These are phyloP conservation scores for Abrostola triplasia DNA, from an alignment of 2,888 invertebrate genomes.

Conservation along the genomic window DNA sequence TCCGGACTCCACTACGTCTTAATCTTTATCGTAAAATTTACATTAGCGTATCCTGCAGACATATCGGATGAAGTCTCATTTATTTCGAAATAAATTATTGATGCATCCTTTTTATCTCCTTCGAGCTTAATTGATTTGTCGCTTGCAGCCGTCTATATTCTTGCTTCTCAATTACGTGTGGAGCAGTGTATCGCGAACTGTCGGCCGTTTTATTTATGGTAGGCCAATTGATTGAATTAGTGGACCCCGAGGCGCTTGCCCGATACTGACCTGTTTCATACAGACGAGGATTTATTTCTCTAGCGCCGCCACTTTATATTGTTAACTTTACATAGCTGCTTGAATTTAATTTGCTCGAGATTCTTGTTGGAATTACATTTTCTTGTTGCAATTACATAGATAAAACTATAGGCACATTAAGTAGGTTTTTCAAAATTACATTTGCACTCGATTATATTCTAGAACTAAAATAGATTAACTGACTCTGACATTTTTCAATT, in stretches of 20 bases:
- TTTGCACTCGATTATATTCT: too few species aligned
- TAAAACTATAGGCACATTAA: not conserved
- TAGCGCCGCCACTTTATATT: conserved; percentile 69
- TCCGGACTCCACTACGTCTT: conserved; percentile 44
- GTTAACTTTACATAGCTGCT: conserved; percentile 60
- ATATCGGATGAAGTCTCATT: conserved; percentile 62
- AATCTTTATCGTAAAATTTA: conserved; percentile 63
- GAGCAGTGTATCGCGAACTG: conserved; percentile 79
- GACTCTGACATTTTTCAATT: too few species aligned
- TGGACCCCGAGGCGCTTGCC: conserved; percentile 81
- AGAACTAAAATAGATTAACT: too few species aligned
- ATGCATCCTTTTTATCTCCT: conserved; percentile 83
- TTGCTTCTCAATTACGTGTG: conserved; percentile 85
- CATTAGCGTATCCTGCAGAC: conserved; percentile 66
- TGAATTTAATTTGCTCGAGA: conserved; percentile 32
- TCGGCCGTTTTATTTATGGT: conserved; percentile 84
- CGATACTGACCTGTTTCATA: conserved; percentile 75
- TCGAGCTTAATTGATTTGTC: conserved; percentile 85
- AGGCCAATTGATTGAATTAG: conserved; percentile 87
- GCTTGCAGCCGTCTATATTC: conserved; percentile 77
- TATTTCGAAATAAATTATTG: conserved; percentile 77
- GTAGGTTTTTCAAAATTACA: too few species aligned
- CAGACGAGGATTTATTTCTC: conserved; percentile 77
- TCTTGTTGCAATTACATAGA: not conserved
- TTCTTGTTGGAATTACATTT: not conserved